Conservation (phyloP, 1,140 invertebrate genomes). For the Andrena cerasifolii region DNA sequence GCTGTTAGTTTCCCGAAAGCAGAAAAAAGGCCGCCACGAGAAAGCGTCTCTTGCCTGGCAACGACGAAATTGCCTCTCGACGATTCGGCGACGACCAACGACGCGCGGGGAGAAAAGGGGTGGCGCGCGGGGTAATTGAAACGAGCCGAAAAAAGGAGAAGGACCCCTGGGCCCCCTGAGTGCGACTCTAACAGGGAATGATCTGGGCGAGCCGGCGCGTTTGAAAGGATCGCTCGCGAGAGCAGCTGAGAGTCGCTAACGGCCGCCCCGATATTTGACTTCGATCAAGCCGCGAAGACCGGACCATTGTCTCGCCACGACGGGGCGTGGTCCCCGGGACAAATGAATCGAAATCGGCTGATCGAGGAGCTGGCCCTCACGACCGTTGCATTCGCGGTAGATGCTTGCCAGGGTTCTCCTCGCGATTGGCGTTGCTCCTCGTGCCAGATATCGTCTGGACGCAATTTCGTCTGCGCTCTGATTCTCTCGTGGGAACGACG, state of each 20-base stretch:
- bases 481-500: too few relatives aligned
- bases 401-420: too few relatives aligned
- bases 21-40: too few relatives aligned
- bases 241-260: slow-evolving; percentile 34
- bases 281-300: slow-evolving; percentile 58
- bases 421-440: too few relatives aligned
- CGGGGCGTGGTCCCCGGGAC: slow-evolving; percentile 8
- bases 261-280: slow-evolving; percentile 56
- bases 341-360: slow-evolving; percentile 18
- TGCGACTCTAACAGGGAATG: slow-evolving; percentile 33
- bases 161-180: slow-evolving; percentile 4
- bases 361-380: not conserved
- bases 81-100: too few relatives aligned
- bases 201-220: slow-evolving; percentile 24
- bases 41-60: too few relatives aligned
- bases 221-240: slow-evolving; percentile 14
- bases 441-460: too few relatives aligned
- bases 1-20: too few relatives aligned
- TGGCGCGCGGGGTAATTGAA: slow-evolving; percentile 35
- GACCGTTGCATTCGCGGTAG: not conserved
- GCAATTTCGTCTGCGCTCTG: too few relatives aligned
- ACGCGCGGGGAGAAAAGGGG: slow-evolving; percentile 25
- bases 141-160: slow-evolving; percentile 18
- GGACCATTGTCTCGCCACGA: slow-evolving; percentile 45
- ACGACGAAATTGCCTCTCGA: too few relatives aligned